Percentiles rank a stretch among this genome's conserved stretches.
These are phyloP conservation scores for Sycobia sp. DNA, from an alignment of 1,140 invertebrate genomes.

Conservation along the genomic window DNA sequence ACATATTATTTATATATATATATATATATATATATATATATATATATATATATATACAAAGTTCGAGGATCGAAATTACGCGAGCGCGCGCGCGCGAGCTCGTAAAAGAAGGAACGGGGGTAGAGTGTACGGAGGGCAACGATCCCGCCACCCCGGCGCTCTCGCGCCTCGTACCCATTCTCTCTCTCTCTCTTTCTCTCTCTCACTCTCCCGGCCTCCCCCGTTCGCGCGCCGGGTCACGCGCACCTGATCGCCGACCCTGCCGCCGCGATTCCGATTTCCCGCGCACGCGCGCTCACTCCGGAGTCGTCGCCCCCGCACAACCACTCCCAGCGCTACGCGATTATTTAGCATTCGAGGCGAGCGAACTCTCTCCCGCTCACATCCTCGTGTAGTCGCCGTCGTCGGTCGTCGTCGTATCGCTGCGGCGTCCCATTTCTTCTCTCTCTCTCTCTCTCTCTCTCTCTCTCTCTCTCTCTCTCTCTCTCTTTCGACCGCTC, in stretches of 20 bases:
- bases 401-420: too few relatives aligned
- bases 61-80: too few relatives aligned
- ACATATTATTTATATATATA: too few relatives aligned
- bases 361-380: background rate
- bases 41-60: too few relatives aligned
- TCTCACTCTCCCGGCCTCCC: too few relatives aligned
- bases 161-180: too few relatives aligned
- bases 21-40: too few relatives aligned
- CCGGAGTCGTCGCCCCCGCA: background rate
- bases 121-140: too few relatives aligned
- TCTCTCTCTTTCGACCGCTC: background rate
- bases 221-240: background rate
- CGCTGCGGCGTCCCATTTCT: slow-evolving; percentile 22
- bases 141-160: too few relatives aligned
- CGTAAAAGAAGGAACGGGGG: too few relatives aligned
- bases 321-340: background rate
- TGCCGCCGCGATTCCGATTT: background rate
- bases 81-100: slow-evolving; percentile 30
- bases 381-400: too few relatives aligned
- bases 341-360: slow-evolving; percentile 26
- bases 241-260: background rate
- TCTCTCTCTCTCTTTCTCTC: too few relatives aligned
- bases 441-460: background rate
- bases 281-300: background rate
- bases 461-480: background rate